Percentiles rank a stretch among this genome's conserved stretches.
Conservation (phyloP, 2,113 vertebrate species). For the Hippoglossus stenolepis region DNA sequence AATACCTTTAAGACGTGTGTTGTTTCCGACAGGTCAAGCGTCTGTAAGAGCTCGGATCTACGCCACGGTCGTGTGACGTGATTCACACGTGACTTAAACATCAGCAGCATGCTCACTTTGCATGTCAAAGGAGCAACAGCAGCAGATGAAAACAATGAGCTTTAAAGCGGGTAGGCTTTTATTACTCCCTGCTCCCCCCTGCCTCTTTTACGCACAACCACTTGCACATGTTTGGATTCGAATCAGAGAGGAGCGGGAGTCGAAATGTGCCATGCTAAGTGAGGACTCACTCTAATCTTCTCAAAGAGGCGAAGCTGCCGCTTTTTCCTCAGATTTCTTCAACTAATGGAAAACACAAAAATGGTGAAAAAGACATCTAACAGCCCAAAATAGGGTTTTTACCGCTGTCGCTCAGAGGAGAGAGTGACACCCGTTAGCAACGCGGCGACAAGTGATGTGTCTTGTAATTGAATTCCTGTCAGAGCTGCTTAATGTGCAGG, state of each 20-base stretch:
- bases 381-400: slow-evolving; percentile 41
- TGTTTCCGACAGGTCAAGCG: neutral
- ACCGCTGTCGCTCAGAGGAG: slow-evolving; percentile 10
- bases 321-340: neutral
- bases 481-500: slow-evolving; percentile 62
- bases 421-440: slow-evolving; percentile 52
- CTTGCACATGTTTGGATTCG: slow-evolving; percentile 48
- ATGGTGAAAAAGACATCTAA: slow-evolving; percentile 29
- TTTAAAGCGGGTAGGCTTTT: slow-evolving; percentile 5
- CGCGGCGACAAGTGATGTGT: slow-evolving; percentile 56
- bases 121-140: neutral
- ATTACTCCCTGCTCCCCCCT: slow-evolving; percentile 2
- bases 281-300: slow-evolving; percentile 36
- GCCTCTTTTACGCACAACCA: neutral
- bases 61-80: neutral
- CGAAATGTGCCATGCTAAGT: slow-evolving; percentile 29
- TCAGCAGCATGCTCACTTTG: slow-evolving; percentile 12
- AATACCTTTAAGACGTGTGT: slow-evolving; percentile 19
- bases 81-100: slow-evolving; percentile 31
- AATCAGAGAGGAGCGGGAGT: slow-evolving; percentile 37
- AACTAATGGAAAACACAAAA: slow-evolving; percentile 20
- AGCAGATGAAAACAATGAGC: slow-evolving; percentile 10
- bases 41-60: slow-evolving; percentile 5
- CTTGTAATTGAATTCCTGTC: slow-evolving; percentile 69
- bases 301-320: slow-evolving; percentile 35